Percentiles rank a stretch among this genome's conserved stretches.
Conservation (phyloP, 2,113 vertebrate species). For the Phyllopteryx taeniolatus region DNA sequence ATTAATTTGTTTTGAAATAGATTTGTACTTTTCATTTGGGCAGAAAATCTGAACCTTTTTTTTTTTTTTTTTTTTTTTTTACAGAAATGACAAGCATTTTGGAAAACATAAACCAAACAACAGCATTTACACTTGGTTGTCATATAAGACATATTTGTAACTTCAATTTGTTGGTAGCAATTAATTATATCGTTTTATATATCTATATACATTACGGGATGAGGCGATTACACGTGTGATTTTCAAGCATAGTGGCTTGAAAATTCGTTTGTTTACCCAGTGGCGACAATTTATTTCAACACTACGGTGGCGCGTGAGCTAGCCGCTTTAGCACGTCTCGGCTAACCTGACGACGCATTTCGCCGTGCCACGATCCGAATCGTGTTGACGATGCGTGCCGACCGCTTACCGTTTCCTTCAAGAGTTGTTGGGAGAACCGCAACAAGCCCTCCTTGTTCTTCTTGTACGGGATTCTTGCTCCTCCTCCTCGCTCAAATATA, state of each 20-base stretch:
- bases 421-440: slow-evolving; percentile 43
- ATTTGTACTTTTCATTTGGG: too few relatives aligned
- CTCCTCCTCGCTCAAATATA: slow-evolving; percentile 48
- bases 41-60: too few relatives aligned
- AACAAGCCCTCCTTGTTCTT: slow-evolving; percentile 49
- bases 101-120: too few relatives aligned
- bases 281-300: not conserved
- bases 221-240: too few relatives aligned
- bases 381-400: not conserved
- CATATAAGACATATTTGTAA: too few relatives aligned
- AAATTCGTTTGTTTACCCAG: not conserved
- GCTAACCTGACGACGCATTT: not conserved
- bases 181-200: too few relatives aligned
- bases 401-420: slow-evolving; percentile 45
- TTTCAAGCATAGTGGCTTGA: too few relatives aligned
- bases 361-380: fast-evolving
- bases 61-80: too few relatives aligned
- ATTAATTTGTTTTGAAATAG: too few relatives aligned
- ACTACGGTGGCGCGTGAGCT: not conserved
- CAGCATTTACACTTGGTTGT: not conserved
- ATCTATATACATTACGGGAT: too few relatives aligned
- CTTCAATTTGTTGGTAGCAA: not conserved
- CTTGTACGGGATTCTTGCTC: slow-evolving; percentile 18
- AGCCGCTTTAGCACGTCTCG: not conserved
- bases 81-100: too few relatives aligned